Conservation (phyloP, 2,113 vertebrate species). For the Pimephales promelas region DNA sequence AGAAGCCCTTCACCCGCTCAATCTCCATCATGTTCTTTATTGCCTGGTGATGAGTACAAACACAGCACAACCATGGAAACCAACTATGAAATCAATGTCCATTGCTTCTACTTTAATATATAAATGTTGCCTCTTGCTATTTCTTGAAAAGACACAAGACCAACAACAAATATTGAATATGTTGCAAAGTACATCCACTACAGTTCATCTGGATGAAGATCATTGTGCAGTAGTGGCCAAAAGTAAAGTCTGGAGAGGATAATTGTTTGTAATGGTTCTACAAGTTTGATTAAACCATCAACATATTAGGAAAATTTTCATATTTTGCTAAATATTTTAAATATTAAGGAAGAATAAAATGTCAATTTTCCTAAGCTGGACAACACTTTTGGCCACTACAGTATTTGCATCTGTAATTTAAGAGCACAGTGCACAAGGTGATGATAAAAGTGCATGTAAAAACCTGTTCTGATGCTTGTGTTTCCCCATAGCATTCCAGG, state of each 20-base stretch:
- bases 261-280: too few species aligned
- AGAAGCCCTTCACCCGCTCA: slow-evolving; percentile 97
- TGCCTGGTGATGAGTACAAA: slow-evolving; percentile 74
- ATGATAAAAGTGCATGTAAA: background rate
- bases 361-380: too few species aligned
- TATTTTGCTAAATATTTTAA: too few species aligned
- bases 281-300: too few species aligned
- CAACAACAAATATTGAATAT: background rate
- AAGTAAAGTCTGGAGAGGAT: too few species aligned
- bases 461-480: slow-evolving; percentile 96
- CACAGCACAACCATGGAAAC: background rate
- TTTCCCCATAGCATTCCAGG: slow-evolving; percentile 93
- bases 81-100: background rate
- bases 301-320: too few species aligned
- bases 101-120: slow-evolving; percentile 1
- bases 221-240: too few species aligned
- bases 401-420: background rate
- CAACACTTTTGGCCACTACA: too few species aligned
- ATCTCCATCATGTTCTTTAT: slow-evolving; percentile 99
- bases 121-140: background rate
- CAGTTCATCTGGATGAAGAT: too few species aligned
- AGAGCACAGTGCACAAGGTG: background rate
- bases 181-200: too few species aligned
- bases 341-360: too few species aligned
- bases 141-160: background rate